These are phyloP conservation scores for Drosophila obscura DNA, from an alignment of 1,140 invertebrate genomes.

Conservation along the genomic window DNA sequence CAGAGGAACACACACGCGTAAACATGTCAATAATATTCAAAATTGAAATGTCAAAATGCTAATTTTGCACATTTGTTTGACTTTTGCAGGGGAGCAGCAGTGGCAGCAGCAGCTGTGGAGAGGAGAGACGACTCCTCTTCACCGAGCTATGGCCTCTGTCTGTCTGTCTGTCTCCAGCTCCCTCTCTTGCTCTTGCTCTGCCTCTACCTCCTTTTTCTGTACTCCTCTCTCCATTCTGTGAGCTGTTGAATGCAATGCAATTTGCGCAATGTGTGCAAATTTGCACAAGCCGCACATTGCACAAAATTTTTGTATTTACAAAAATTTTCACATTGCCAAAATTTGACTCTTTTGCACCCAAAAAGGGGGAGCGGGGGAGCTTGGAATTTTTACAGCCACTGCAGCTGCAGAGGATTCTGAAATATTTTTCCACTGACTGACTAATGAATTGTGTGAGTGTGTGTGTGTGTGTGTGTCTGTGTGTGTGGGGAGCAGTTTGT, in stretches of 20 bases:
- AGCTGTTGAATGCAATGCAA: conserved; percentile 54
- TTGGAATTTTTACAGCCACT: conserved; percentile 17
- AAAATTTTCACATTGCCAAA: conserved; percentile 22
- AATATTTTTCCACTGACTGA: conserved; percentile 60
- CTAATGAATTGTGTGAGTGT: conserved; percentile 40
- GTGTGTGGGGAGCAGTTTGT: conserved; percentile 15
- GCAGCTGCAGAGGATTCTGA: conserved; percentile 15
- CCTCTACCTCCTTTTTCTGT: background rate
- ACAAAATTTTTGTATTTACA: conserved; percentile 40
- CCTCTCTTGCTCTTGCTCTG: background rate
- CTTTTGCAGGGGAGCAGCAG: conserved; percentile 10
- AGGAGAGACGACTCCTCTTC: too few relatives aligned
- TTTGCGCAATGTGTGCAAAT: conserved; percentile 73
- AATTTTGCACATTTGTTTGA: conserved; percentile 79
- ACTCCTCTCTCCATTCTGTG: background rate
- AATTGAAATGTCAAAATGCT: conserved; percentile 82
- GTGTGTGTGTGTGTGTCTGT: conserved; percentile 2
- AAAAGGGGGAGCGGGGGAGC: conserved; percentile 6
- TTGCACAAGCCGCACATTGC: conserved; percentile 68
- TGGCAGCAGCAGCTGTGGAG: too few relatives aligned
- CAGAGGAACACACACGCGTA: conserved; percentile 12
- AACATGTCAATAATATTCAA: conserved; percentile 79
- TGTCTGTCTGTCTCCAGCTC: too few relatives aligned
- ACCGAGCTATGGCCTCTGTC: too few relatives aligned
- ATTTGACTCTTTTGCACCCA: conserved; percentile 37